phyloP scores from a whole-genome alignment of 2,113 vertebrate genomes.

The Eolophus roseicapilla region DNA sequence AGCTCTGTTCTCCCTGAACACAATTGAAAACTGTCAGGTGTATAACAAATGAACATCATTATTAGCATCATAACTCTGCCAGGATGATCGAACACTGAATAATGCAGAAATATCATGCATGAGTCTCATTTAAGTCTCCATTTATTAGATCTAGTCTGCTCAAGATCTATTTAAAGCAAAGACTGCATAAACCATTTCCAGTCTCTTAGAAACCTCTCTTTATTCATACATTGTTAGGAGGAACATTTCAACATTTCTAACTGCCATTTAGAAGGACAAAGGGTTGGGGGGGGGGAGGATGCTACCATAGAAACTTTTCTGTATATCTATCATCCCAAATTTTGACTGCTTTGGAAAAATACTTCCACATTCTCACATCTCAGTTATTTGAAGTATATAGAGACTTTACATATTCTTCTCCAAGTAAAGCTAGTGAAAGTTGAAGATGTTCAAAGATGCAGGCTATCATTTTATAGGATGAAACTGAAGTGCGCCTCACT shows the following conservation, averaged over 20 bases:
- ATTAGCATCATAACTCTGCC: neutral
- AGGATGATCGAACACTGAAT: neutral
- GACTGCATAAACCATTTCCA: neutral
- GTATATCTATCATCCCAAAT: neutral
- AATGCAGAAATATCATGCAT: neutral
- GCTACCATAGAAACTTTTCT: neutral
- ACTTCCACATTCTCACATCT: neutral
- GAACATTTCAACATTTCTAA: neutral
- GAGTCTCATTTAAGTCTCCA: neutral
- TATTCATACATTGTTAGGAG: neutral
- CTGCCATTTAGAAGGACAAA: neutral
- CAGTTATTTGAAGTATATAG: neutral
- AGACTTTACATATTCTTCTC: neutral
- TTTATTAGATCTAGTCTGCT: neutral
- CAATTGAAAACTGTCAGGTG: neutral
- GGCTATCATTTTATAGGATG: neutral
- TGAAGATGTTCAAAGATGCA: neutral
- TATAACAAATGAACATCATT: slow-evolving; percentile 10
- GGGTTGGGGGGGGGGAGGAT: neutral
- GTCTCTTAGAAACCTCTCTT: neutral
- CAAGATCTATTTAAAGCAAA: neutral
- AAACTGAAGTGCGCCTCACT: neutral
- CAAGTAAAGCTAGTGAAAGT: neutral
- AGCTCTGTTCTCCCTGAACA: neutral
- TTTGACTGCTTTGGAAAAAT: neutral